Base-by-base conservation (phyloP, 1,140 invertebrate genomes). In the Acromyrmex echinatior region DNA sequence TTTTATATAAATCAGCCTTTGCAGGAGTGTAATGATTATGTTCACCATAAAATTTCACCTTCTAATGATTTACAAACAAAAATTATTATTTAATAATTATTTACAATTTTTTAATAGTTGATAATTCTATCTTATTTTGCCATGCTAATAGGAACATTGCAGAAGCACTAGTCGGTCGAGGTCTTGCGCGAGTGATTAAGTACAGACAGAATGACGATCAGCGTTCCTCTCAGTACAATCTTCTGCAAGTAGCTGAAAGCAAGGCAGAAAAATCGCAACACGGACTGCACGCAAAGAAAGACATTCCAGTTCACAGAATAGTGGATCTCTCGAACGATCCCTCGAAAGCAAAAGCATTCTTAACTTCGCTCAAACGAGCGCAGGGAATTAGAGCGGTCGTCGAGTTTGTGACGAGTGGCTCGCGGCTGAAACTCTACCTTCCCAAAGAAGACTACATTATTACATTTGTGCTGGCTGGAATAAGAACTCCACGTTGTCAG, bases 141-240 rank as follows among this genome's bases (percentile, higher is more conserved):
- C 91, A 35, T 49, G 14, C 2, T 28, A 16, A 84, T 4, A 98
- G 98, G 39, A 99, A 99, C 95, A 97, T 99, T 39, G 99, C 98
- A 21, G 99, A 99, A 95, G 98, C 98, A 14, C 96, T 99, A 92
- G 97, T 99, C 0, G 97, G 96, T 56, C 99, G 99, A 95, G 99
- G 99, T 53, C 96, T 98, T 56, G 99, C 98, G 0, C 98, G 97
- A 76, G 99, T 99, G 16, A 97, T 99, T 0, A 97, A 98, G 78
- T 99, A 99, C 93, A 96, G 98, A 78, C 98, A 98, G 93, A 99
- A 99, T 94, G 99, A 99, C 94, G 99, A 99, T 94, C 98, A 99
- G 93, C 97, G 99, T 82, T 99, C 99, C 35, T 97, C 98, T 1
- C 97, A 98, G 76, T 99, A 99, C 94, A 99, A 99, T 94, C 97